These are phyloP conservation scores for Pagrus major DNA, from an alignment of 2,113 vertebrate genomes.

Conservation along the genomic window DNA sequence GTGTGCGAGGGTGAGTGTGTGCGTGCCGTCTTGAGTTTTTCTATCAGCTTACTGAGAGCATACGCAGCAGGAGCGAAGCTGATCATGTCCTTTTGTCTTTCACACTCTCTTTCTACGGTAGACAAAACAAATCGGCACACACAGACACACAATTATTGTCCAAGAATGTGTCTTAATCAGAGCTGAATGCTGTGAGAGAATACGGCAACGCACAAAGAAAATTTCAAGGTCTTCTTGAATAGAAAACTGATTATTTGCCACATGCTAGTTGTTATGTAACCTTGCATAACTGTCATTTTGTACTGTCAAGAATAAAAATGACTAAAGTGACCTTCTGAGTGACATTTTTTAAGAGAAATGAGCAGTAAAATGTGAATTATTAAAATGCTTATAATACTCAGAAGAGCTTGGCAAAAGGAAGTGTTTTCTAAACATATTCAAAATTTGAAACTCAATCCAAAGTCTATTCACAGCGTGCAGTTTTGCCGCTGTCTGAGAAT, in stretches of 20 bases:
- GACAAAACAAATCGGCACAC: constrained; percentile 76
- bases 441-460: neutral
- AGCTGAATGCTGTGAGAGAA: constrained; percentile 1
- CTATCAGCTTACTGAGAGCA: constrained; percentile 20
- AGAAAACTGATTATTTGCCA: neutral
- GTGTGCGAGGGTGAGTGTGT: constrained; percentile 29
- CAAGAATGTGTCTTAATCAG: constrained; percentile 60
- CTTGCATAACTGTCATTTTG: neutral
- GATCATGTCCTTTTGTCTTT: constrained; percentile 48
- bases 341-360: neutral
- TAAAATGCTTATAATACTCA: neutral
- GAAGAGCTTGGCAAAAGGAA: neutral
- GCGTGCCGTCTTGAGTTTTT: constrained; percentile 14
- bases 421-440: neutral
- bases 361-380: neutral
- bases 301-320: neutral
- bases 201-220: neutral
- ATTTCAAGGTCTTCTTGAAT: neutral
- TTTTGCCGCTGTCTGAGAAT: constrained; percentile 14
- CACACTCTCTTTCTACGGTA: constrained; percentile 57
- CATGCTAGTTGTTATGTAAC: neutral
- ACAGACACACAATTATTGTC: constrained; percentile 63
- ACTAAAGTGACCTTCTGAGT: neutral
- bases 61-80: neutral
- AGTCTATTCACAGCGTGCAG: neutral